phyloP scores from a whole-genome alignment of 2,113 vertebrate species.

The Caretta caretta region DNA sequence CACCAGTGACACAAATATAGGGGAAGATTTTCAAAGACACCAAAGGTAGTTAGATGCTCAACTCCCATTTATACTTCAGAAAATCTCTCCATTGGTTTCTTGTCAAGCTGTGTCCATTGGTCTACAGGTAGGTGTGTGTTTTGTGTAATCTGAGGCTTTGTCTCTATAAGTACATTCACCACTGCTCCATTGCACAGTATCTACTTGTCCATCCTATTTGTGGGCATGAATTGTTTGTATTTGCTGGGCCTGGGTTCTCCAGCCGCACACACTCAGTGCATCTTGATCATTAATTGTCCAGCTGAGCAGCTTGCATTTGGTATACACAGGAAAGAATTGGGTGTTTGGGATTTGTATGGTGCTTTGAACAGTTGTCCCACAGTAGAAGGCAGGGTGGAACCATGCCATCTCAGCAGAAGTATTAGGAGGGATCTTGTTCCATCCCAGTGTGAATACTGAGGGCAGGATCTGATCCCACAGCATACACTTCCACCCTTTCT shows the following conservation, averaged over 20 bases:
- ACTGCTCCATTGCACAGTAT: not conserved
- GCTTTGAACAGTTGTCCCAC: not conserved
- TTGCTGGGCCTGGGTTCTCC: not conserved
- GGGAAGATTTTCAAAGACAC: not conserved
- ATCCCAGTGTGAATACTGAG: accelerated
- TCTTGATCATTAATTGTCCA: not conserved
- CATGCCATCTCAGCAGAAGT: not conserved
- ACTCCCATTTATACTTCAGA: not conserved
- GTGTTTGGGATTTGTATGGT: not conserved
- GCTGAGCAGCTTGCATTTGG: not conserved
- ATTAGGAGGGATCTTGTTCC: not conserved
- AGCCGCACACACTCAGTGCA: not conserved
- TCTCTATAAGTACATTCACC: not conserved
- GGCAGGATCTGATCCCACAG: not conserved
- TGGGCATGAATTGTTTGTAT: not conserved
- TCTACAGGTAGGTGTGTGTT: too few relatives aligned
- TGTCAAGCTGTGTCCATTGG: not conserved
- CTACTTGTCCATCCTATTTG: not conserved
- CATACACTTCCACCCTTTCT: not conserved
- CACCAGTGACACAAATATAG: not conserved
- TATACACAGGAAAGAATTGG: not conserved
- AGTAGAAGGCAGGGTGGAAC: not conserved
- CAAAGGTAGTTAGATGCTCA: not conserved
- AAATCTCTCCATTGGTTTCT: not conserved
- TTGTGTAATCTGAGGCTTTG: not conserved